Evolutionary conservation across 2,888 invertebrate species (phyloP), one percentile per base, ranked within the genome.

Genomic region (Trichogramma evanescens): DNA sequence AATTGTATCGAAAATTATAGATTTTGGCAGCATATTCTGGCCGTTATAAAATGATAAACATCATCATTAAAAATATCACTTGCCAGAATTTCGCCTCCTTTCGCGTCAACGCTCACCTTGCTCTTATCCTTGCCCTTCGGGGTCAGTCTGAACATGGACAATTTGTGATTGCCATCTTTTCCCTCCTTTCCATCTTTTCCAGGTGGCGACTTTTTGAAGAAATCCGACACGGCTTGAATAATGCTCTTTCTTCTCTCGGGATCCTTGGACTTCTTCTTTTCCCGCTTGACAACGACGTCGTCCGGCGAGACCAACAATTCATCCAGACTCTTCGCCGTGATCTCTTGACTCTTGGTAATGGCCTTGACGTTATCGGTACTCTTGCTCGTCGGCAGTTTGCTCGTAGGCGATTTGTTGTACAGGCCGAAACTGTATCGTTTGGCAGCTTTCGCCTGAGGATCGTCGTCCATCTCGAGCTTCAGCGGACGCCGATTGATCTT

Each of bases 191-290:
- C 38, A 55, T 81, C 80, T 67, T 80, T 80, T 7, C 74, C 72
- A 3, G 77, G 72, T 48, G 73, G 75, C 45, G 74, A 74, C 69
- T 88, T 86, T 75, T 89, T 88, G 74, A 93, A 89, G 76, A 93
- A 89, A 75, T 87, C 91, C 13, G 91, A 88, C 64, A 93, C 86
- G 56, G 91, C 86, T 79, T 89, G 91, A 71, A 92, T 91, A 56
- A 93, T 86, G 77, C 91, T 91, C 71, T 87, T 90, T 63, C 91
- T 82, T 65, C 91, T 82, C 70, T 89, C 89, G 0, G 85, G 82
- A 73, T 87, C 87, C 71, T 86, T 87, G 39, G 81, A 79, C 60
- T 82, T 82, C 64, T 81, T 81, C 62, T 78, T 79, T 5, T 76
- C 77, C 52, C 77, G 75, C 62, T 79, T 80, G 9, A 69, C 61